Conservation (phyloP, 2,888 invertebrate species). For the Synanthedon formicaeformis region DNA sequence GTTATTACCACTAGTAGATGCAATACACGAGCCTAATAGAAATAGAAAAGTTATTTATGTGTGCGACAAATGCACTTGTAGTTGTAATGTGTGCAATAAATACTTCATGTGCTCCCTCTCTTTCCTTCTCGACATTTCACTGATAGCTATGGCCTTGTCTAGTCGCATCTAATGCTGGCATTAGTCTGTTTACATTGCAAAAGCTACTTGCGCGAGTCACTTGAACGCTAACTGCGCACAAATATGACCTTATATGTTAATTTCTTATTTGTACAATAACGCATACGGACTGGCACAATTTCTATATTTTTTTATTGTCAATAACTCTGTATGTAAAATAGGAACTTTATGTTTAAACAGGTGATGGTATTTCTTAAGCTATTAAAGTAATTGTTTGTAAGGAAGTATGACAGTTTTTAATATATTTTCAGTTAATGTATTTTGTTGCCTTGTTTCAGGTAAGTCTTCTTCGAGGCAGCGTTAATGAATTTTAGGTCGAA, state of each 20-base stretch:
- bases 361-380: too few species aligned
- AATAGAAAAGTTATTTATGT: slow-evolving; percentile 57
- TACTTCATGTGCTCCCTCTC: slow-evolving; percentile 62
- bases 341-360: too few species aligned
- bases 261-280: not conserved
- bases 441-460: too few species aligned
- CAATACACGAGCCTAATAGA: slow-evolving; percentile 31
- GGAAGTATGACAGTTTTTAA: too few species aligned
- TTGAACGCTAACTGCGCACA: not conserved
- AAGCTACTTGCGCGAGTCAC: slow-evolving; percentile 8
- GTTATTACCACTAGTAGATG: slow-evolving; percentile 33
- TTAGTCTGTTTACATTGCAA: slow-evolving; percentile 49
- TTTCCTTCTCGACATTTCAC: slow-evolving; percentile 69
- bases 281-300: too few species aligned
- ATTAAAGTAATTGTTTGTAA: too few species aligned
- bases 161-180: slow-evolving; percentile 70
- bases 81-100: slow-evolving; percentile 64
- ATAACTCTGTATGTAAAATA: too few species aligned
- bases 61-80: slow-evolving; percentile 59
- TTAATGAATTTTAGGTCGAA: too few species aligned
- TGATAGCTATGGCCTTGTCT: slow-evolving; percentile 71
- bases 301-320: too few species aligned
- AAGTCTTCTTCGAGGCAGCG: too few species aligned
- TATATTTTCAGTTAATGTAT: too few species aligned
- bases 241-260: not conserved